Percentiles rank a stretch among this genome's conserved stretches.
Conservation (phyloP, 2,797 vertebrate species). For the Spinus olivaceus region DNA sequence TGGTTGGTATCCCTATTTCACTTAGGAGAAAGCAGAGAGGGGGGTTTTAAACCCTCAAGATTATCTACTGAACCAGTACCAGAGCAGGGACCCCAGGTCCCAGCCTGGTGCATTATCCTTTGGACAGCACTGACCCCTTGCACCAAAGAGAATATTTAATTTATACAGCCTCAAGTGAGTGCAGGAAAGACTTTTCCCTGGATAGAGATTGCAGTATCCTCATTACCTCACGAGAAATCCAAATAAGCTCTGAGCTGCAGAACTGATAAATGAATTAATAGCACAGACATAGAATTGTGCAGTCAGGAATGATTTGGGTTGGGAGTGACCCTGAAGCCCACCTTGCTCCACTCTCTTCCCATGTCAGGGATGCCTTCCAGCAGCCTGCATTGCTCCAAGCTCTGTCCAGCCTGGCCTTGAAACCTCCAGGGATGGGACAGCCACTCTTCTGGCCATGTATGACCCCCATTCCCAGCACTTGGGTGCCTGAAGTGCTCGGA, state of each 20-base stretch:
- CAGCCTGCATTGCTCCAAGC: too few relatives aligned
- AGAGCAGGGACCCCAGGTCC: fast-evolving
- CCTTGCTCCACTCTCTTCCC: neutral
- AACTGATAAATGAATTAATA: neutral
- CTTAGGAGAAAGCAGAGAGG: neutral
- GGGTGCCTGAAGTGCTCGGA: fast-evolving
- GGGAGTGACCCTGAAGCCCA: neutral
- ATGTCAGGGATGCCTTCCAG: neutral
- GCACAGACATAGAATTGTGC: neutral
- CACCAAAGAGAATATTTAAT: neutral
- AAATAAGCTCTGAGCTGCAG: neutral
- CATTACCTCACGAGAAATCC: neutral
- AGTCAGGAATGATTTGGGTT: neutral
- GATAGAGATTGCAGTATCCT: neutral
- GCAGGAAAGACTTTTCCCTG: neutral
- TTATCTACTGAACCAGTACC: neutral
- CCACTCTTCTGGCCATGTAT: neutral
- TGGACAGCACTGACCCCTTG: neutral
- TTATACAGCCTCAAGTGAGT: neutral
- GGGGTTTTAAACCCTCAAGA: neutral
- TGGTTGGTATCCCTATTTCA: neutral
- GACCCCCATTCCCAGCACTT: neutral
- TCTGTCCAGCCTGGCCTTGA: neutral
- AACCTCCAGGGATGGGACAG: neutral
- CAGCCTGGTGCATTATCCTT: fast-evolving